A percentile compares a stretch with the other conserved stretches of the same genome.
Evolutionary conservation across 2,888 invertebrate genomes (phyloP).

Genomic region (Cerceris ruficornis): DNA sequence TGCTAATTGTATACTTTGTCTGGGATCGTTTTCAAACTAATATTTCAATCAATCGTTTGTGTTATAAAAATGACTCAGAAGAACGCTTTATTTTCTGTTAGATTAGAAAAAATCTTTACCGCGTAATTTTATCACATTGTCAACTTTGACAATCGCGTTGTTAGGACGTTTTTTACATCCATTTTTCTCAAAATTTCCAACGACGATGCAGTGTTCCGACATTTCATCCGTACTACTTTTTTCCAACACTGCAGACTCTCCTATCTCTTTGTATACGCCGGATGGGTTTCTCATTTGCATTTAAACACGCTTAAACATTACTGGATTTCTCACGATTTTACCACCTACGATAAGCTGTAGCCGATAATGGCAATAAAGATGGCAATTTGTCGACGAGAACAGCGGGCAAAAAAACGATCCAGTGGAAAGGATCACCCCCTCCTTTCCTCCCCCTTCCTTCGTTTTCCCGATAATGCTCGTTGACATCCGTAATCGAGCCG

Average conservation of each 20-base stretch:
- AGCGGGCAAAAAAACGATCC: not conserved
- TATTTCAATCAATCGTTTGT: conserved; percentile 2
- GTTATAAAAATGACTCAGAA: too few species aligned
- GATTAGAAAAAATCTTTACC: too few species aligned
- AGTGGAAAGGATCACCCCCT: conserved; percentile 47
- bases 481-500: conserved; percentile 36
- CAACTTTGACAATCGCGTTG: too few species aligned
- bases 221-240: conserved; percentile 19
- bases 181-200: not conserved
- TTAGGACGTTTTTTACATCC: not conserved
- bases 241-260: conserved; percentile 32
- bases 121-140: too few species aligned
- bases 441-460: not conserved
- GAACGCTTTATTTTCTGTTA: too few species aligned
- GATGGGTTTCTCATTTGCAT: conserved; percentile 56
- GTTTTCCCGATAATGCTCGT: conserved; percentile 18
- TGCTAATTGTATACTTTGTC: conserved; percentile 16
- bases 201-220: not conserved
- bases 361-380: conserved; percentile 66
- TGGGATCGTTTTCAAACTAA: not conserved
- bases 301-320: conserved; percentile 57
- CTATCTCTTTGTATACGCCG: conserved; percentile 20
- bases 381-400: conserved; percentile 59
- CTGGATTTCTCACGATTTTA: conserved; percentile 63
- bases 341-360: conserved; percentile 57